Evolutionary conservation across 2,888 invertebrate genomes (phyloP), one percentile per base, ranked within the genome.

Genomic region (Oithona nana): DNA sequence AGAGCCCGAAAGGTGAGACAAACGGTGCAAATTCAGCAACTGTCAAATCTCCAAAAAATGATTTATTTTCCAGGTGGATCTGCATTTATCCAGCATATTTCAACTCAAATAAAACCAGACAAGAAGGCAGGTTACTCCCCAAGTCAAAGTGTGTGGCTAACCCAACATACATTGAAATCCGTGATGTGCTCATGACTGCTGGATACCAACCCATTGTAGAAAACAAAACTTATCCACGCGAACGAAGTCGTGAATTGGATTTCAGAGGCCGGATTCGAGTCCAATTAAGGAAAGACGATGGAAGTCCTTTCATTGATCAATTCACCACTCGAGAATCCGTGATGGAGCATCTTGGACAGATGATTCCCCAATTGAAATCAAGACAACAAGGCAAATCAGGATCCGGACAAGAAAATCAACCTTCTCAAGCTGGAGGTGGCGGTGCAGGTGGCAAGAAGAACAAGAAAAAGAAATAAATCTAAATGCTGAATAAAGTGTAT

Each of bases 51-150:
- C 6, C 16, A 11, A 11, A 16, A 39, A 11, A 16, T 11, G 16
- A 39, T 75, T 86, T 39, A 6, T 11, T 11, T 39, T 11, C 6
- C 39, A 39, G 87, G 71, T 98, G 97, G 97, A 79, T 95, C 64
- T 93, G 93, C 71, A 83, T 98, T 65, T 98, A 98, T 73, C 98
- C 98, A 63, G 86, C 90, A 0, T 98, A 97, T 69, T 78, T 98
- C 58, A 97, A 98, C 71, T 88, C 84, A 69, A 93, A 90, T 71
- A 93, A 88, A 72, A 86, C 90, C 0, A 73, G 86, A 20, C 87
- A 87, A 1, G 84, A 93, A 73, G 98, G 98, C 3, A 79, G 98
- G 31, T 81, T 83, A 67, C 76, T 98, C 26, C 75, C 86, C 1
- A 89, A 89, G 65, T 69, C 70, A 28, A 67, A 78, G 77, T 90